Evolutionary conservation across 92 coral and sea anemone species (phyloP), one percentile per base, ranked within the genome.

Genomic region (Zoanthus gigantus): DNA sequence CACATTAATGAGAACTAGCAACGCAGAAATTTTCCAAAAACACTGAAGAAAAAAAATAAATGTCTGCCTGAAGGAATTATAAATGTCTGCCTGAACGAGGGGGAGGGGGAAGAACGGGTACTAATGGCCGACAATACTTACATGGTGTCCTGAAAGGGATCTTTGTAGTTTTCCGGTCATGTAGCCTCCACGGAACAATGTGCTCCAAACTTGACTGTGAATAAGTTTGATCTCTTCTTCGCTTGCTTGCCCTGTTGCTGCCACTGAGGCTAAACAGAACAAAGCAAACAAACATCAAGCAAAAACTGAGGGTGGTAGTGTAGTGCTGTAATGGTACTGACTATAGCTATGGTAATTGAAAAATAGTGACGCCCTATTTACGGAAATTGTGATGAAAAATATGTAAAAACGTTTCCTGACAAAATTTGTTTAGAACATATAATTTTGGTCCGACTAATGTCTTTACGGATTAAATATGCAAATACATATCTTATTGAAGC

Each of bases 181-280:
- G 89, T 92, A 97, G 5, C 99, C 97, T 42, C 99, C 99, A 48
- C 99, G 98, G 82, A 97, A 97, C 56, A 97, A 87, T 5, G 98
- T 97, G 15, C 97, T 90, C 99, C 99, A 97, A 34, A 97, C 94
- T 66, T 97, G 96, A 79, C 99, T 97, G 68, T 93, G 98, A 56
- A 97, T 93, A 11, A 97, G 92, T 86, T 93, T 94, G 83, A 88
- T 81, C 69, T 97, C 99, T 48, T 93, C 93, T 17, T 93, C 98
- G 37, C 91, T 96, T 32, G 88, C 90, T 63, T 92, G 92, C 16
- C 72, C 93, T 29, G 87, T 86, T 58, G 92, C 87, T 7, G 93
- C 90, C 66, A 92, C 92, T 3, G 98, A 90, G n/a, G 98, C 98
- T 94, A 34, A 29, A 74, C 58, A 11, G 17, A 50, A 50, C 23